These are phyloP conservation scores for Cryptosula pallasiana DNA, from an alignment of 2,888 invertebrate genomes.

Conservation along the genomic window DNA sequence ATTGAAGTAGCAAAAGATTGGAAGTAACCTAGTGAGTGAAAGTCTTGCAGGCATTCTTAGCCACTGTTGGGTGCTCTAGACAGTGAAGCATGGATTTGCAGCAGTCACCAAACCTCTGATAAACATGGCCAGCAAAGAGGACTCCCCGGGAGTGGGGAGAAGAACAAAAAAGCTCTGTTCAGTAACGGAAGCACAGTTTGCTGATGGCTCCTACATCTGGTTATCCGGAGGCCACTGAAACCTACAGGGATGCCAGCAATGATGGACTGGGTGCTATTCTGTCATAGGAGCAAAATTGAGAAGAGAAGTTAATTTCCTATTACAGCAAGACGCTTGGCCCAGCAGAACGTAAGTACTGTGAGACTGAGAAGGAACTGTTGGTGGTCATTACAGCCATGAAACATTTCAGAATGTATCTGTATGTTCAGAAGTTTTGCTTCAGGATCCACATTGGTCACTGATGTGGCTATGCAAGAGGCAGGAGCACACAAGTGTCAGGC, in stretches of 20 bases:
- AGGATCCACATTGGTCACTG: background rate
- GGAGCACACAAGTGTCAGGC: background rate
- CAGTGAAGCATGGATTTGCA: background rate
- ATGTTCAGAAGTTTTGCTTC: background rate
- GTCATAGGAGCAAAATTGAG: background rate
- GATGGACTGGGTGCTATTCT: background rate
- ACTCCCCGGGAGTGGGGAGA: background rate
- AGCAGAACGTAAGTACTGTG: background rate
- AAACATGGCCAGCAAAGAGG: background rate
- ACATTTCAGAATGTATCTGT: background rate
- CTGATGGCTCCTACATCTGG: background rate
- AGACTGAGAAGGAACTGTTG: background rate
- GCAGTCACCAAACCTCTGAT: background rate
- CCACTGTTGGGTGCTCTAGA: background rate
- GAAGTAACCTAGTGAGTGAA: background rate
- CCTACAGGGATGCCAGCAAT: background rate
- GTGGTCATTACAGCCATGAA: background rate
- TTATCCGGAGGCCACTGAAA: background rate
- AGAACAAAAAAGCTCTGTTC: background rate
- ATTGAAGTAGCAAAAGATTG: background rate
- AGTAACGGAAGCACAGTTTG: background rate
- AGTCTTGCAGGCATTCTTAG: background rate
- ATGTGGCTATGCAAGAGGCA: background rate
- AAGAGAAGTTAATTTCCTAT: background rate
- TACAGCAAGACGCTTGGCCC: background rate